Evolutionary conservation across 2,113 vertebrate species (phyloP).

Genomic region (Neolamprologus longior): DNA sequence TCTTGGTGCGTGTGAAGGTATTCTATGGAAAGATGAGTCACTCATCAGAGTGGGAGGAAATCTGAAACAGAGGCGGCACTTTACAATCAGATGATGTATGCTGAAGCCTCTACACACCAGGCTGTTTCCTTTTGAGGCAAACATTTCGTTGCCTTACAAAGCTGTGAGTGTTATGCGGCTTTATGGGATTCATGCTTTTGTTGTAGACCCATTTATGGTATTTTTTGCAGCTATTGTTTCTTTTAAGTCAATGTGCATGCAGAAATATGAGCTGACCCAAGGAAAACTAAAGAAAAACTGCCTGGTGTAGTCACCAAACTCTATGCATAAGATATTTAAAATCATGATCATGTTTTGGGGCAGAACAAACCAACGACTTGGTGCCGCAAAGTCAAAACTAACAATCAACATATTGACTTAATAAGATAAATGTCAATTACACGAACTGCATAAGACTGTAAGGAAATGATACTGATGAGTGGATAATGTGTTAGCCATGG

Average conservation of each 20-base stretch:
- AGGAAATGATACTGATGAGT: not conserved
- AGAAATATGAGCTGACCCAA: not conserved
- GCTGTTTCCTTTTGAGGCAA: not conserved
- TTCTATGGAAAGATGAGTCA: conserved; percentile 6
- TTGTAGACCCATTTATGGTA: not conserved
- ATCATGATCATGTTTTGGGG: fast-evolving
- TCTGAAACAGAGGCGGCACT: not conserved
- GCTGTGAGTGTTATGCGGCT: not conserved
- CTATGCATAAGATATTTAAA: not conserved
- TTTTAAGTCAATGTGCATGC: not conserved
- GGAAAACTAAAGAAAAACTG: not conserved
- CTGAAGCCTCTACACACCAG: not conserved
- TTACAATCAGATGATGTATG: not conserved
- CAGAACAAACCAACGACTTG: not conserved
- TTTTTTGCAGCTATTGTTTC: not conserved
- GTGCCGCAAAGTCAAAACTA: not conserved
- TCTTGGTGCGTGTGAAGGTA: not conserved
- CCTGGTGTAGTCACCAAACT: fast-evolving
- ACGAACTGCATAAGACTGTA: not conserved
- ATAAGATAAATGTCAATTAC: not conserved
- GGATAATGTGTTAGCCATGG: not conserved
- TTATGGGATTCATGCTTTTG: not conserved
- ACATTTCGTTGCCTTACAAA: not conserved
- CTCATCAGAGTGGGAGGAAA: conserved; percentile 6
- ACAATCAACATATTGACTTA: not conserved